Evolutionary conservation across 1,140 invertebrate genomes (phyloP).

Genomic region (Paralvinella palmiformis): DNA sequence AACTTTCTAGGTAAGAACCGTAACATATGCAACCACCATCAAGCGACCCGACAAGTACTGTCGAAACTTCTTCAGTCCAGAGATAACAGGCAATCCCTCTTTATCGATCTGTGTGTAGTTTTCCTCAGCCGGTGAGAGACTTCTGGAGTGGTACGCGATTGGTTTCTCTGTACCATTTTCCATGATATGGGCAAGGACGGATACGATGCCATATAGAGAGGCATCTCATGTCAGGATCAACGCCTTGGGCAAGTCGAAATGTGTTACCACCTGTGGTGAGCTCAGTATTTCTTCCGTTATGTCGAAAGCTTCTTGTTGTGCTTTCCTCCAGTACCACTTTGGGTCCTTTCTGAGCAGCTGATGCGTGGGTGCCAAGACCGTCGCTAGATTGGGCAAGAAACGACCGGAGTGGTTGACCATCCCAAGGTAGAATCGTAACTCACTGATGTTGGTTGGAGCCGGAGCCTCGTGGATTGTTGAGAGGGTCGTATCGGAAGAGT

Average conservation of each 20-base stretch:
- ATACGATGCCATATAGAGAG: constrained; percentile 4
- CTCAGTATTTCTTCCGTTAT: constrained; percentile 3
- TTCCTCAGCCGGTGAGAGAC: too few relatives aligned
- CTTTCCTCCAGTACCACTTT: constrained; percentile 5
- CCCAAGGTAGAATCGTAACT: constrained; percentile 5
- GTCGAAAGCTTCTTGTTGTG: constrained; percentile 2
- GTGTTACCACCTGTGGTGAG: background rate
- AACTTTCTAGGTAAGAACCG: too few relatives aligned
- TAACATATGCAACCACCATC: too few relatives aligned
- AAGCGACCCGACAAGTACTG: too few relatives aligned
- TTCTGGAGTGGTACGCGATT: too few relatives aligned
- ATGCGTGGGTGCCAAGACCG: background rate
- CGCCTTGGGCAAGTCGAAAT: constrained; percentile 2
- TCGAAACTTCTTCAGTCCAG: too few relatives aligned
- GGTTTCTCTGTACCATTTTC: too few relatives aligned
- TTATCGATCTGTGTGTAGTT: too few relatives aligned
- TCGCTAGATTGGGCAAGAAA: constrained; percentile 10
- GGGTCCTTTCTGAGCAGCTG: background rate
- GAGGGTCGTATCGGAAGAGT: background rate
- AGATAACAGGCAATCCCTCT: too few relatives aligned
- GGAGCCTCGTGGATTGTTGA: background rate
- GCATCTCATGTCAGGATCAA: constrained; percentile 8
- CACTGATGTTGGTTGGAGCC: background rate
- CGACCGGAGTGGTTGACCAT: constrained; percentile 2
- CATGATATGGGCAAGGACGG: too few relatives aligned